Evolutionary conservation across 2,797 vertebrate species (phyloP).

Genomic region (Myiotriccus ornatus): DNA sequence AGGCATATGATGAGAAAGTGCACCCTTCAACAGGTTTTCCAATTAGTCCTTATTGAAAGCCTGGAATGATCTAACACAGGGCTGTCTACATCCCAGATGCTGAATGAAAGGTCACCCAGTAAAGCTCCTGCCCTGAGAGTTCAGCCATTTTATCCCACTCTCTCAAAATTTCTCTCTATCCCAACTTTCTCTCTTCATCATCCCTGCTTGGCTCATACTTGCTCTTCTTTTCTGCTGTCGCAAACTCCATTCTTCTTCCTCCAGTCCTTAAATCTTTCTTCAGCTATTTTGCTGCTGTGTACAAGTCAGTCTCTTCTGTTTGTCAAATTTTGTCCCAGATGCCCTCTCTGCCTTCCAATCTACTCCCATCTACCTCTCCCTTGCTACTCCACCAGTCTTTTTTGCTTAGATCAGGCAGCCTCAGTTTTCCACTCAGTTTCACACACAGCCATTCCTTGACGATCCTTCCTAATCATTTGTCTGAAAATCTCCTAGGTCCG

Average conservation of each 20-base stretch:
- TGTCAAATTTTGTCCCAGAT: not conserved
- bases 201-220: not conserved
- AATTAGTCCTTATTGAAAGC: not conserved
- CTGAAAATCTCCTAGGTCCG: not conserved
- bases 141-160: not conserved
- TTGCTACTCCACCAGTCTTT: not conserved
- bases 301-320: rapidly evolving
- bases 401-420: not conserved
- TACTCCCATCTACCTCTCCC: not conserved
- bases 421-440: not conserved
- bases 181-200: not conserved
- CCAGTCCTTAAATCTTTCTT: not conserved
- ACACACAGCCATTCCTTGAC: not conserved
- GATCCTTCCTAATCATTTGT: not conserved
- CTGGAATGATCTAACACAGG: not conserved
- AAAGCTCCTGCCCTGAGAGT: not conserved
- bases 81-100: not conserved
- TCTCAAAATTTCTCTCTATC: not conserved
- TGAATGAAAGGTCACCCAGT: not conserved
- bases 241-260: not conserved
- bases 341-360: not conserved
- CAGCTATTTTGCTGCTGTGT: not conserved
- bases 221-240: not conserved
- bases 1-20: not conserved
- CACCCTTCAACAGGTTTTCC: not conserved